Percentiles rank a stretch among this genome's conserved stretches.
phyloP scores from a whole-genome alignment of 1,140 invertebrate species.

The Rhagoletis zephyria region DNA sequence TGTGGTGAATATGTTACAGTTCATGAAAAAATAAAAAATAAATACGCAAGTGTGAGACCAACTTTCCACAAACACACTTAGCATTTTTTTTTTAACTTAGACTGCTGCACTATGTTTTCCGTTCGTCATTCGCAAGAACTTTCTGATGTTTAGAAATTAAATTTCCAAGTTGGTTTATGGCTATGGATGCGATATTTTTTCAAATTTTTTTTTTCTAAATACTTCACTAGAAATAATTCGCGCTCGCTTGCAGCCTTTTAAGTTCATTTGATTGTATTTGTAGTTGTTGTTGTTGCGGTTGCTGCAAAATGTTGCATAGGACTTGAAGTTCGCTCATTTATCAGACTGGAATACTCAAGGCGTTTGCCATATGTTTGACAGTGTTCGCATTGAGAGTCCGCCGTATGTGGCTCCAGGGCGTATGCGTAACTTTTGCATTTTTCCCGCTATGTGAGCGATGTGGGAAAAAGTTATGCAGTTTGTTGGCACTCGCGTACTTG shows the following conservation, averaged over 20 bases:
- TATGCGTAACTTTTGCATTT: slow-evolving; percentile 32
- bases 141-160: slow-evolving; percentile 19
- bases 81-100: too few species aligned
- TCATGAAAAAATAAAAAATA: too few species aligned
- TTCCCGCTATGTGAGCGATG: not conserved
- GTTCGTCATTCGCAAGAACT: not conserved
- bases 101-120: too few species aligned
- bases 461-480: not conserved
- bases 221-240: not conserved
- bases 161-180: not conserved
- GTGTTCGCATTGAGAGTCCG: slow-evolving; percentile 3
- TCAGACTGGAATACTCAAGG: not conserved
- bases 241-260: not conserved
- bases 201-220: too few species aligned
- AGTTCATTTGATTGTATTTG: slow-evolving; percentile 10
- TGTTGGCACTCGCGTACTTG: not conserved
- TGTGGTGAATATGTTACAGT: not conserved
- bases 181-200: not conserved
- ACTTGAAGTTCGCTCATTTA: slow-evolving; percentile 27
- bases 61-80: too few species aligned
- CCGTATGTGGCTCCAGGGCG: not conserved
- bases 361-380: not conserved
- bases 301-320: not conserved
- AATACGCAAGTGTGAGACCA: too few species aligned
- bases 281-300: not conserved